A percentile compares a stretch with the other conserved stretches of the same genome.
phyloP scores from a whole-genome alignment of 2,888 invertebrate genomes.

The Lasioglossum figueresi region DNA sequence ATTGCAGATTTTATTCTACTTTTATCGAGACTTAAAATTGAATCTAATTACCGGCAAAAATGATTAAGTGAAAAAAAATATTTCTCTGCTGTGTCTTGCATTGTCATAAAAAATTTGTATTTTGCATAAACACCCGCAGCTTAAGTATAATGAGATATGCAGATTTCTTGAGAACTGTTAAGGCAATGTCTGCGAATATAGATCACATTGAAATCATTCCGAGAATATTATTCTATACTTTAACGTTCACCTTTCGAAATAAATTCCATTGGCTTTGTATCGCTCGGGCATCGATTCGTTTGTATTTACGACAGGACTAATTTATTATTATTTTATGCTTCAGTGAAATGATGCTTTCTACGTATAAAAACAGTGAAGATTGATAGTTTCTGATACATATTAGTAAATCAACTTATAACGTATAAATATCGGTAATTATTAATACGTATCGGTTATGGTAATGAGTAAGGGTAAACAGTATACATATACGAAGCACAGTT shows the following conservation, averaged over 20 bases:
- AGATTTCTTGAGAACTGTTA: background rate
- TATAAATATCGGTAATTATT: conserved; percentile 9
- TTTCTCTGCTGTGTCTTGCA: background rate
- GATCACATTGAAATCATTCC: background rate
- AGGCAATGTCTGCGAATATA: background rate
- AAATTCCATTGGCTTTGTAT: background rate
- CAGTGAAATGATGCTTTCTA: background rate
- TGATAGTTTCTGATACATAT: background rate
- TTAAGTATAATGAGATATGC: background rate
- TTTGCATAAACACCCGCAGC: background rate
- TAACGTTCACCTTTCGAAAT: conserved; percentile 2
- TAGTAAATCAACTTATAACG: no score
- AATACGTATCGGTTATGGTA: background rate
- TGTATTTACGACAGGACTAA: background rate
- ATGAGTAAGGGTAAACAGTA: background rate
- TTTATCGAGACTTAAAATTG: background rate
- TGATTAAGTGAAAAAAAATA: background rate
- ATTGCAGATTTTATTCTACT: no score
- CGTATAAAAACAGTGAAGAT: background rate
- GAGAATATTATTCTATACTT: background rate
- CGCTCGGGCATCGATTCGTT: background rate
- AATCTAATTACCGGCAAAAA: background rate
- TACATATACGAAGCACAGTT: background rate
- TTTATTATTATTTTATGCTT: background rate
- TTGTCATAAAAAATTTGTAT: background rate